Evolutionary conservation across 2,797 vertebrate genomes (phyloP), one percentile per base, ranked within the genome.

Genomic region (Rhabdomys pumilio): DNA sequence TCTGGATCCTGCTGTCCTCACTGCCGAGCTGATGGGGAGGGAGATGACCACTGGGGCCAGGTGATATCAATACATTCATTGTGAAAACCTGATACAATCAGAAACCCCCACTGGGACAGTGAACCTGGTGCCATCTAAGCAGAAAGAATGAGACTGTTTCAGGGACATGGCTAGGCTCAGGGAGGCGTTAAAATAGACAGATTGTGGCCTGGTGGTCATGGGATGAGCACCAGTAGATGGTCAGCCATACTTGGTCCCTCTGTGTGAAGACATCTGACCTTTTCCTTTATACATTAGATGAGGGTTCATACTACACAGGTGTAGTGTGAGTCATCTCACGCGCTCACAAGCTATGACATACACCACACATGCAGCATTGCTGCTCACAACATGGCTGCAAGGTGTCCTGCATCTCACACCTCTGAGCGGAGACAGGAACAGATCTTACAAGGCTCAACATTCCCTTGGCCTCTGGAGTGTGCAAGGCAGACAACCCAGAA

Each of bases 11-110:
- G 44, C 9, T 15, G 3, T 15, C 5, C 17, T 7, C 2, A 2
- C 34, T 0, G 73, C 20, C 0, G 0, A 3, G 3, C 13, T 1
- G 34, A 41, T n/a, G 75, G 47, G 22, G 12, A 26, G 6, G 31
- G 26, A 20, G 6, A 38, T 26, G 15, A 19, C 9, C 38, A 38
- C 59, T 3, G 6, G 7, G 17, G 20, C 1, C 0, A 0, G 47
- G 10, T 0, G 3, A 17, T 38, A 50, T 41, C 47, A 24, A 90
- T 3, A 17, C 44, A n/a, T 6, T 79, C 8, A 0, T 14, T 8
- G 5, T 3, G 14, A 59, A 63, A 90, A 47, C 34, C 63, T 5
- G 6, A 24, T 22, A 59, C 4, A 0, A 14, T 15, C 57, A 8
- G 26, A 26, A 73, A 41, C 29, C 15, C 15, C 41, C 2, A 0